Base-by-base conservation (phyloP, 2,888 invertebrate species). In the Formica aserva region DNA sequence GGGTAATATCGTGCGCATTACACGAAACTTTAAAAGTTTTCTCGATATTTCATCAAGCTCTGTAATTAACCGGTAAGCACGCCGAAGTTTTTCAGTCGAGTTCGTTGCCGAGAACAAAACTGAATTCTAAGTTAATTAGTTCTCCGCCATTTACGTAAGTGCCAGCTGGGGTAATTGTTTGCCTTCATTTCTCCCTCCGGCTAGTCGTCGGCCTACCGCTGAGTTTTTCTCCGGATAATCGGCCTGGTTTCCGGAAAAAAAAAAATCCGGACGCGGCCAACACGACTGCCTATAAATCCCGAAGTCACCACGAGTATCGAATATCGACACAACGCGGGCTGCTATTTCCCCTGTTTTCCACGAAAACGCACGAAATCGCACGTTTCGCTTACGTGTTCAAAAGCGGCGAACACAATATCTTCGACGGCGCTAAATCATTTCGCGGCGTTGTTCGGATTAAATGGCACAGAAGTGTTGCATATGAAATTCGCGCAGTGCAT, bases 401-500 rank as follows among this genome's bases (percentile, higher is more conserved):
- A 78, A 84, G 45, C 81, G 71, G 71, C 69, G 66, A 76, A 63
- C 71, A 52, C 63, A 63, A 65, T 72, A 55, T 52, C 82, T 78
- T 67, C 63, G 78, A 41, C 60, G 78, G 67, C 82, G 55, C 80
- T 89, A 86, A 89, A 89, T 89, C 86, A 86, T 76, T 38, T 77
- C 48, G 80, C 89, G 69, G 76, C 63, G 78, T 71, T 78, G 86
- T 83, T 69, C 71, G 81, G 85, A 85, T 84, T 87, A 89, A 89
- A 89, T 88, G 89, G 85, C 80, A 88, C 67, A 86, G 88, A 89
- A 89, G 85, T 86, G 84, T 77, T 82, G 83, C 60, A 82, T 62
- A 87, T 83, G 87, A 86, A 88, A 88, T 89, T 88, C 89, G 75
- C 63, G 85, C 78, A 76, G 63, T 55, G 84, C 89, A 89, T 89